phyloP scores from a whole-genome alignment of 2,888 invertebrate species.

The Tetranychus piercei region DNA sequence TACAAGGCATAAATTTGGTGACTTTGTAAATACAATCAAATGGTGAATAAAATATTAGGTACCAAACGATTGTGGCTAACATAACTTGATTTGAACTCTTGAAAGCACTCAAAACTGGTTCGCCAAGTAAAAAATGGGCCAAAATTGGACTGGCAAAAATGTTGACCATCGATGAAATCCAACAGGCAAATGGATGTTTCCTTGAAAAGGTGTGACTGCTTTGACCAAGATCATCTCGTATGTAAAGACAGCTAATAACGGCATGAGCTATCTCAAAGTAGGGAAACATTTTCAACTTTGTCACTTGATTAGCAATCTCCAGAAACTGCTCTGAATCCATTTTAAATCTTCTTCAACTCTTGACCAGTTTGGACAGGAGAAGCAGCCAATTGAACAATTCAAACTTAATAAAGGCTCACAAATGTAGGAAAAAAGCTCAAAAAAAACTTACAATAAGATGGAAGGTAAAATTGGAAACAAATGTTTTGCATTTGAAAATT shows the following conservation, averaged over 20 bases:
- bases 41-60: constrained; percentile 86
- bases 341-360: no score
- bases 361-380: no score
- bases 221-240: constrained; percentile 79
- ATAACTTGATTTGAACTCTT: constrained; percentile 84
- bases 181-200: constrained; percentile 90
- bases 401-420: no score
- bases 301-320: constrained; percentile 95
- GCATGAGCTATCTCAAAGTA: constrained; percentile 98
- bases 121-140: constrained; percentile 81
- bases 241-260: constrained; percentile 75
- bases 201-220: constrained; percentile 71
- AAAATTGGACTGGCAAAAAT: constrained; percentile 95
- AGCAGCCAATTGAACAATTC: no score
- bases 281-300: constrained; percentile 96
- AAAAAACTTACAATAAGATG: no score
- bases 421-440: no score
- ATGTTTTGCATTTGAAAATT: no score
- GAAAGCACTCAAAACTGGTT: constrained; percentile 80
- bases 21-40: constrained; percentile 93
- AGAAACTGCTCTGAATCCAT: constrained; percentile 94
- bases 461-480: no score
- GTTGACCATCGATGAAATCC: constrained; percentile 92
- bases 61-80: constrained; percentile 84
- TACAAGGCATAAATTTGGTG: constrained; percentile 79